A percentile compares a stretch with the other conserved stretches of the same genome.
These are phyloP conservation scores for Triplophysa dalaica DNA, from an alignment of 2,113 vertebrate genomes.

Conservation along the genomic window DNA sequence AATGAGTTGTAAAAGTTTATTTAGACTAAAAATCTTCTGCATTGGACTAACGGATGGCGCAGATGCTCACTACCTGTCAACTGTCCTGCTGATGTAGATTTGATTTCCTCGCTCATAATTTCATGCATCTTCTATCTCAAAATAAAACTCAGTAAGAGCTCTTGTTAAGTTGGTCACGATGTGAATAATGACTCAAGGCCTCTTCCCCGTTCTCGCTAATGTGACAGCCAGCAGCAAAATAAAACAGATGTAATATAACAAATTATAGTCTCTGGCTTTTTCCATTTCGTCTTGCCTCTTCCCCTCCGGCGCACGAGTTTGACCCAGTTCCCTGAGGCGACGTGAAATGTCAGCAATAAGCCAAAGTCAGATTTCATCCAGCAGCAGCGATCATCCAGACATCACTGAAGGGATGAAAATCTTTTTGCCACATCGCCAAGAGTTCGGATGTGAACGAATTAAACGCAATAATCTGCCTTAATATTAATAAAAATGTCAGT, in stretches of 20 bases:
- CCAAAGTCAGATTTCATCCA: not conserved
- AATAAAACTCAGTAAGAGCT: no score
- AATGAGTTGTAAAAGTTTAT: no score
- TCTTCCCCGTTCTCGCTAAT: not conserved
- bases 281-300: not conserved
- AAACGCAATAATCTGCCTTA: not conserved
- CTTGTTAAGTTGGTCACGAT: not conserved
- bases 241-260: slow-evolving; percentile 21
- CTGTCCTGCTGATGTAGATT: no score
- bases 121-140: no score
- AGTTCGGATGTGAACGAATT: not conserved
- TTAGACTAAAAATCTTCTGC: no score
- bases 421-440: not conserved
- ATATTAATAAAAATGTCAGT: slow-evolving; percentile 14
- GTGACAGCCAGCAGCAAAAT: not conserved
- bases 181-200: not conserved
- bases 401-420: not conserved
- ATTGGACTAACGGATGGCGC: not conserved
- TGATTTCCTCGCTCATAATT: no score
- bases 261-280: slow-evolving; percentile 12
- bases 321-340: slow-evolving; percentile 22
- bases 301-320: not conserved
- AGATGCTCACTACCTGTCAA: not conserved
- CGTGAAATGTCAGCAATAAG: slow-evolving; percentile 40
- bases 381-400: not conserved